These are phyloP conservation scores for Lagocephalus sceleratus DNA, from an alignment of 2,797 vertebrate species.

Conservation along the genomic window DNA sequence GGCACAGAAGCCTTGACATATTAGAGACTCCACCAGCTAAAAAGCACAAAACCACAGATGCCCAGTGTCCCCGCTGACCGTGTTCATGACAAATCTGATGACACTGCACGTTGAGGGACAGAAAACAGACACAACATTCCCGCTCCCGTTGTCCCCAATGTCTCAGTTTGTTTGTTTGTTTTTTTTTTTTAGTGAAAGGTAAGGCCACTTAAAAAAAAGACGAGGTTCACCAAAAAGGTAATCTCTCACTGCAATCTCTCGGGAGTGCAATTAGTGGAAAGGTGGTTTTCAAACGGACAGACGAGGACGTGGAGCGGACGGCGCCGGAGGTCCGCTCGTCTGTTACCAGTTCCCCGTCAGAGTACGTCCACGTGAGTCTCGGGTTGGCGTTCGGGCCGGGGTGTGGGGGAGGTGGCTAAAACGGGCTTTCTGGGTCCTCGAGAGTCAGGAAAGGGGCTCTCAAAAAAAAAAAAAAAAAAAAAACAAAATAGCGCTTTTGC, in stretches of 20 bases:
- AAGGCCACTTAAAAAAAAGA: conserved; percentile 83
- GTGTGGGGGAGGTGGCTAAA: conserved; percentile 37
- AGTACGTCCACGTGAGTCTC: conserved; percentile 48
- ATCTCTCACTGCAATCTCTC: conserved; percentile 82
- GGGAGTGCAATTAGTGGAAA: conserved; percentile 75
- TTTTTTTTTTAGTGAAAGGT: conserved; percentile 75
- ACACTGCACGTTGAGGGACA: conserved; percentile 37
- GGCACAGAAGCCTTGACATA: conserved; percentile 85
- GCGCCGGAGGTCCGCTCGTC: conserved; percentile 45
- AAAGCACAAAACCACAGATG: conserved; percentile 78
- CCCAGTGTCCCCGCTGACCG: conserved; percentile 71
- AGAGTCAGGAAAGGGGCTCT: conserved; percentile 34
- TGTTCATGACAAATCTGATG: conserved; percentile 58
- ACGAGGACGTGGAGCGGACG: conserved; percentile 41
- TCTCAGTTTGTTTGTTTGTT: conserved; percentile 37
- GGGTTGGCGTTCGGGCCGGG: conserved; percentile 29
- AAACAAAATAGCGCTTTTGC: conserved; percentile 44
- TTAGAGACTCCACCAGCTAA: conserved; percentile 83
- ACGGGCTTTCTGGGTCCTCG: conserved; percentile 56
- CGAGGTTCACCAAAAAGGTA: conserved; percentile 78
- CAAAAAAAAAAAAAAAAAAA: background rate
- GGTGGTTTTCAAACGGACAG: conserved; percentile 56
- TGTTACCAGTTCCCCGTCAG: conserved; percentile 53
- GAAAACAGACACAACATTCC: conserved; percentile 45
- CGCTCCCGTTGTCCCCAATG: conserved; percentile 71